phyloP scores from a whole-genome alignment of 2,888 invertebrate genomes.

The Tenodera sinensis region DNA sequence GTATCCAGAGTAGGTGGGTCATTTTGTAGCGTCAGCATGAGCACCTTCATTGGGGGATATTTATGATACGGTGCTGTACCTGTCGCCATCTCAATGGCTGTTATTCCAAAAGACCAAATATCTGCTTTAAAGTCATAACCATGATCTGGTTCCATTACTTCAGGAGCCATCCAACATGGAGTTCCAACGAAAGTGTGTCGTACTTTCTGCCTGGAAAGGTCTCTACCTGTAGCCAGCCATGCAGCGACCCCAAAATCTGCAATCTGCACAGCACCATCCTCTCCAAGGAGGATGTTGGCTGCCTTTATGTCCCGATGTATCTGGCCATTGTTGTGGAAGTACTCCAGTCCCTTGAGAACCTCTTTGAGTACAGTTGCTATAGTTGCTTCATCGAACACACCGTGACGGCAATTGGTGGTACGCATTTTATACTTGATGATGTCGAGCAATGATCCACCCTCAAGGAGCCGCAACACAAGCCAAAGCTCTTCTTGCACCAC shows the following conservation, averaged over 20 bases:
- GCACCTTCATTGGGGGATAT: constrained; percentile 98
- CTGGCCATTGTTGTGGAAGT: too few relatives aligned
- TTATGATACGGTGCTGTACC: constrained; percentile 98
- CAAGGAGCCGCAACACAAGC: too few relatives aligned
- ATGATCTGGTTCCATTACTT: constrained; percentile 98
- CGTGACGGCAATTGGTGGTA: too few relatives aligned
- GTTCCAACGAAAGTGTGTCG: constrained; percentile 98
- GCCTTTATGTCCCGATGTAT: constrained; percentile 98
- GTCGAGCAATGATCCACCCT: too few relatives aligned
- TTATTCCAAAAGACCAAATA: constrained; percentile 92
- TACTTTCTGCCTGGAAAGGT: constrained; percentile 89
- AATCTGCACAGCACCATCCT: constrained; percentile 95
- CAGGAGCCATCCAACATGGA: constrained; percentile 99
- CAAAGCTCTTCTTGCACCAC: too few relatives aligned
- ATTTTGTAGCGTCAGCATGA: constrained; percentile 97
- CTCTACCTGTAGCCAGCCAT: constrained; percentile 93
- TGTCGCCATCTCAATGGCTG: constrained; percentile 98
- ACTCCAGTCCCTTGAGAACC: too few relatives aligned
- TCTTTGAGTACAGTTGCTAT: too few relatives aligned
- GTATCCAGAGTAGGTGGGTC: constrained; percentile 97
- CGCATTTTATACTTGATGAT: too few relatives aligned
- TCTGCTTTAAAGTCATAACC: constrained; percentile 98
- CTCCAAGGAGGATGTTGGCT: constrained; percentile 94
- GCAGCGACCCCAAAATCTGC: constrained; percentile 99
- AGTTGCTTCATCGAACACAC: too few relatives aligned